These are phyloP conservation scores for Asarcornis scutulata DNA, from an alignment of 2,113 vertebrate genomes.

Conservation along the genomic window DNA sequence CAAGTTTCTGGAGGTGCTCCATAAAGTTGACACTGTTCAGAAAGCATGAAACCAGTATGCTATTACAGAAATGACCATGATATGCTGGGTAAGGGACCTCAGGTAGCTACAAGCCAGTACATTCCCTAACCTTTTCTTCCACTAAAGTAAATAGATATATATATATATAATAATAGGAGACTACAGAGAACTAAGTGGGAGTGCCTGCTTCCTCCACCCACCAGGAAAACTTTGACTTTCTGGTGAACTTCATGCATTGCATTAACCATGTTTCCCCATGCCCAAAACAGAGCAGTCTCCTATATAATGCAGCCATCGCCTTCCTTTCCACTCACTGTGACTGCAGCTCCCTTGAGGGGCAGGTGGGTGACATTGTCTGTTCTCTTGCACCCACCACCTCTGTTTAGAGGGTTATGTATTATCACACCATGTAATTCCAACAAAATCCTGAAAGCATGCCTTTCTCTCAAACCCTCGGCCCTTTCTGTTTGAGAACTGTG, in stretches of 20 bases:
- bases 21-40: background rate
- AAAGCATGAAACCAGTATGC: background rate
- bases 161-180: background rate
- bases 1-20: background rate
- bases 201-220: background rate
- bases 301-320: background rate
- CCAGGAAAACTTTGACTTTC: background rate
- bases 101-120: background rate
- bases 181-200: background rate
- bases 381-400: background rate
- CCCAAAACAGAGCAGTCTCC: background rate
- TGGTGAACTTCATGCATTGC: background rate
- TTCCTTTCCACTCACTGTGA: background rate
- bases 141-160: background rate
- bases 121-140: background rate
- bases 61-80: background rate
- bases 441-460: background rate
- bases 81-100: background rate
- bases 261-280: background rate
- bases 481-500: background rate
- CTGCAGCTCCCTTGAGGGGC: background rate
- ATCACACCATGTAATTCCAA: background rate
- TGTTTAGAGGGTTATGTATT: background rate
- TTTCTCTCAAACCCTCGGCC: background rate
- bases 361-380: rapidly evolving